These are phyloP conservation scores for Pseudococcus viburni DNA, from an alignment of 2,888 invertebrate species.

Conservation along the genomic window DNA sequence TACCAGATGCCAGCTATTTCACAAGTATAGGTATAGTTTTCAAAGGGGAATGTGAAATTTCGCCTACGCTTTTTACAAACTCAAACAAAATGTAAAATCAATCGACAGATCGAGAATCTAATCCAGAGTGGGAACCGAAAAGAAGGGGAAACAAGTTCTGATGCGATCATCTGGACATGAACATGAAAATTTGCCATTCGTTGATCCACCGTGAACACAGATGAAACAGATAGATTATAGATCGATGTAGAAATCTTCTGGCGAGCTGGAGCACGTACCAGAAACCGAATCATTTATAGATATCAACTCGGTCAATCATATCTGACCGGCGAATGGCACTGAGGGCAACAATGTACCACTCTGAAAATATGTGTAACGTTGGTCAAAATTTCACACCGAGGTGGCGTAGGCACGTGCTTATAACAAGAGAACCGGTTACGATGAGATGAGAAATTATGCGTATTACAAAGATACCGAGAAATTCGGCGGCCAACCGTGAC, in stretches of 20 bases:
- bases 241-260: not conserved
- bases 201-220: not conserved
- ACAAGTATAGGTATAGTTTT: not conserved
- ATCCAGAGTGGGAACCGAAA: not conserved
- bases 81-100: not conserved
- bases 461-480: constrained; percentile 34
- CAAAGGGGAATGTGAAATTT: not conserved
- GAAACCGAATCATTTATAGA: not conserved
- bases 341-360: not conserved
- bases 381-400: constrained; percentile 29
- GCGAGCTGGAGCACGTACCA: not conserved
- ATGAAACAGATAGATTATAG: constrained; percentile 14
- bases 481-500: constrained; percentile 21
- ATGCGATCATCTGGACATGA: not conserved
- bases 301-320: constrained; percentile 10
- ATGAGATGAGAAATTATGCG: constrained; percentile 15
- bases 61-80: constrained; percentile 1
- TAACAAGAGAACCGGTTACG: constrained; percentile 33
- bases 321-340: not conserved
- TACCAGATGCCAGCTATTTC: not conserved
- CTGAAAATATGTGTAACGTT: not conserved
- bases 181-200: constrained; percentile 24
- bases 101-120: not conserved
- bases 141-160: not conserved
- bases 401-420: constrained; percentile 37